Evolutionary conservation across 1,140 invertebrate genomes (phyloP).

Genomic region (Temnothorax longispinosus): DNA sequence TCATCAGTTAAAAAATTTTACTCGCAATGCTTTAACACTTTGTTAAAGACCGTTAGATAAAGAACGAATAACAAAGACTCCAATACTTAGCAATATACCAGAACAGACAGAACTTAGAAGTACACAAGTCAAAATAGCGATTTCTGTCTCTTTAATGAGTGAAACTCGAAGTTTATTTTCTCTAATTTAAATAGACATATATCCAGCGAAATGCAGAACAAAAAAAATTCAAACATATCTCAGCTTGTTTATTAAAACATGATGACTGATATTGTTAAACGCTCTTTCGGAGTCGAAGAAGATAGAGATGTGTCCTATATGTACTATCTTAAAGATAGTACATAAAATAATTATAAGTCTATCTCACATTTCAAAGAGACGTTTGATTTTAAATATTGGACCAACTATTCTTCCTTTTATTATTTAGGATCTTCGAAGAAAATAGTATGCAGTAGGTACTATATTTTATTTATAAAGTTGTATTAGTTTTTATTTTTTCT

Average conservation of each 20-base stretch:
- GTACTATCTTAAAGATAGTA: too few relatives aligned
- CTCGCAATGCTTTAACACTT: not conserved
- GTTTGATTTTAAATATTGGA: too few relatives aligned
- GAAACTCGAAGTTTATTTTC: not conserved
- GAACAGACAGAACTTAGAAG: not conserved
- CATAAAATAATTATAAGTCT: too few relatives aligned
- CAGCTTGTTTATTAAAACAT: not conserved
- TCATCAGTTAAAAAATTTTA: slow-evolving; percentile 6
- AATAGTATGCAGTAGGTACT: too few relatives aligned
- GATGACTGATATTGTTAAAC: not conserved
- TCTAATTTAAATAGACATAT: not conserved
- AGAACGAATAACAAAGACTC: not conserved
- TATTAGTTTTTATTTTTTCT: too few relatives aligned
- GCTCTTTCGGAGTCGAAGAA: not conserved
- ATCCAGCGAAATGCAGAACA: not conserved
- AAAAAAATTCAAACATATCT: not conserved
- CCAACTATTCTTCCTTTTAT: too few relatives aligned
- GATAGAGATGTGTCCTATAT: not conserved
- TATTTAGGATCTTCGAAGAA: too few relatives aligned
- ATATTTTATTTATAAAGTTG: too few relatives aligned
- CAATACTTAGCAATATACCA: not conserved
- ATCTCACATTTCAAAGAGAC: too few relatives aligned
- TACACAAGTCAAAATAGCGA: not conserved
- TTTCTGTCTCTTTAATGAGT: not conserved
- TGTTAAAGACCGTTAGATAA: not conserved